Conservation (phyloP, 1,140 invertebrate genomes). For the Papilio polyxenes region DNA sequence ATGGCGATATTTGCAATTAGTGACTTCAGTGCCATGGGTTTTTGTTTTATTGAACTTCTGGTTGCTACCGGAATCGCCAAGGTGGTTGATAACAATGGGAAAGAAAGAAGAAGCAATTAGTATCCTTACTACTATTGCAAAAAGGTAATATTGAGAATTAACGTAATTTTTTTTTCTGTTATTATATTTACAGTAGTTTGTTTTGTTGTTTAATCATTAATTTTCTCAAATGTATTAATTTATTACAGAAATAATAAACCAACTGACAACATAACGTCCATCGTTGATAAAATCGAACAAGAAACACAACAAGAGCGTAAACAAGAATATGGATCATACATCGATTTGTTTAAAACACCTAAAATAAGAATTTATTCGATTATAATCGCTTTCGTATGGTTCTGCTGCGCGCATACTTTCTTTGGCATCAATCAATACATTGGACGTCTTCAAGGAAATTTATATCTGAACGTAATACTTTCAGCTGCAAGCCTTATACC, state of each 20-base stretch:
- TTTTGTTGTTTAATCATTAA: not conserved
- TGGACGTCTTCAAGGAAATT: constrained; percentile 84
- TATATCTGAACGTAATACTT: constrained; percentile 87
- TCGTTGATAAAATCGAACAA: constrained; percentile 68
- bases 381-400: constrained; percentile 84
- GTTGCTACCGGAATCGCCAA: constrained; percentile 71
- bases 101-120: constrained; percentile 64
- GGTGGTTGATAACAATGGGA: constrained; percentile 71
- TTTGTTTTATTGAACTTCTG: constrained; percentile 62
- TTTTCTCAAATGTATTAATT: constrained; percentile 16
- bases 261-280: constrained; percentile 76
- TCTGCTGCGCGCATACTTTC: constrained; percentile 85
- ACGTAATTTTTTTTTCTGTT: not conserved
- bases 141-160: constrained; percentile 55
- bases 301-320: constrained; percentile 58
- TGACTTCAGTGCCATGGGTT: constrained; percentile 81
- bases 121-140: constrained; percentile 63
- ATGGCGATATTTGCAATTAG: constrained; percentile 84
- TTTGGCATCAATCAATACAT: constrained; percentile 89
- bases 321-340: constrained; percentile 57
- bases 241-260: constrained; percentile 78
- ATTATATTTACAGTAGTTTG: not conserved
- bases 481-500: constrained; percentile 83
- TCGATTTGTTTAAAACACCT: constrained; percentile 85
- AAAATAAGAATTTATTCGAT: constrained; percentile 88